Evolutionary conservation across 2,888 invertebrate species (phyloP).

Genomic region (Lomographa bimaculata): DNA sequence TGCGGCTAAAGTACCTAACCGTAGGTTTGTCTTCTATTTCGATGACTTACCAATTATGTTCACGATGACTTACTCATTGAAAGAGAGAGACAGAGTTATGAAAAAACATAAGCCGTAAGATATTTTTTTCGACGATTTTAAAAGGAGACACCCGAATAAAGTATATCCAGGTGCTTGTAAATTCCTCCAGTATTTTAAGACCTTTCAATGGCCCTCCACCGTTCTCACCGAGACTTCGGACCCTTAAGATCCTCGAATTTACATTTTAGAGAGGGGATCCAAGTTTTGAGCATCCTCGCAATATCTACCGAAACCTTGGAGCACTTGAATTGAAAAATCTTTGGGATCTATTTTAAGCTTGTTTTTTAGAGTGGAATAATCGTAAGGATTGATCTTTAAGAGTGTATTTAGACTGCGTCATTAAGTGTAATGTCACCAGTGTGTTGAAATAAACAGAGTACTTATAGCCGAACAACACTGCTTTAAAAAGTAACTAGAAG

Average conservation of each 20-base stretch:
- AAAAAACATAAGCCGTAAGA: too few species aligned
- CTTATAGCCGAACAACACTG: too few species aligned
- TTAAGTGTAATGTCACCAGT: too few species aligned
- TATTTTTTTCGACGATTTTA: too few species aligned
- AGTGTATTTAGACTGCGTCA: too few species aligned
- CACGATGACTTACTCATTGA: too few species aligned
- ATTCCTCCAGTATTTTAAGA: constrained; percentile 18
- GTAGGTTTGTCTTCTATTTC: too few species aligned
- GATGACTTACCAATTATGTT: too few species aligned
- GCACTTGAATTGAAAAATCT: constrained; percentile 7
- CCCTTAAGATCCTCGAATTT: constrained; percentile 19
- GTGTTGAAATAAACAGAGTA: too few species aligned
- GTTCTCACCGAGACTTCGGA: constrained; percentile 15
- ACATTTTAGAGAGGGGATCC: constrained; percentile 20
- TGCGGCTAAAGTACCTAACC: too few species aligned
- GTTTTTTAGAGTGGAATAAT: neutral
- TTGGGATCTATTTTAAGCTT: constrained; percentile 4
- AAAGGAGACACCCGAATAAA: neutral
- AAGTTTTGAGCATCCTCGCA: constrained; percentile 12
- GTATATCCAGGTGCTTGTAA: constrained; percentile 3
- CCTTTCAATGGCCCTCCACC: constrained; percentile 12
- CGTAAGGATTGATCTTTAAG: neutral
- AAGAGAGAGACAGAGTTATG: too few species aligned
- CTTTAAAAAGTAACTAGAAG: too few species aligned
- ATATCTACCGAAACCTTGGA: constrained; percentile 14